Percentiles rank a stretch among this genome's conserved stretches.
phyloP scores from a whole-genome alignment of 2,113 vertebrate species.

The Myotis yumanensis region DNA sequence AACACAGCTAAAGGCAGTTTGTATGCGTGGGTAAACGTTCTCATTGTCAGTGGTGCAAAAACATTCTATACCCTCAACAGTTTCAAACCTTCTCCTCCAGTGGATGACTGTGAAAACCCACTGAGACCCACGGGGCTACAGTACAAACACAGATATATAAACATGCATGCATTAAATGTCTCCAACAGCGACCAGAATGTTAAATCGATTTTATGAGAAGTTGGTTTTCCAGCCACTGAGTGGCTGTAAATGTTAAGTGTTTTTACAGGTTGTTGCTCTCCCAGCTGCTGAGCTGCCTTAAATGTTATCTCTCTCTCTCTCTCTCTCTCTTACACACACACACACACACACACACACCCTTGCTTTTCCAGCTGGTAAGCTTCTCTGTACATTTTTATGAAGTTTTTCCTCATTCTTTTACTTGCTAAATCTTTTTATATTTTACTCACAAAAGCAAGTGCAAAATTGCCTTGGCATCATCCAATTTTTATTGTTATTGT shows the following conservation, averaged over 20 bases:
- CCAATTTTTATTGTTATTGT: slow-evolving; percentile 85
- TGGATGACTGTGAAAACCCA: slow-evolving; percentile 47
- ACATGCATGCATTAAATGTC: slow-evolving; percentile 80
- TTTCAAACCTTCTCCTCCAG: slow-evolving; percentile 44
- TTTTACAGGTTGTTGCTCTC: slow-evolving; percentile 86
- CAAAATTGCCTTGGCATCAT: slow-evolving; percentile 84
- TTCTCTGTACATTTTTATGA: slow-evolving; percentile 82
- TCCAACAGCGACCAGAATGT: slow-evolving; percentile 85
- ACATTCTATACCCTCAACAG: background rate
- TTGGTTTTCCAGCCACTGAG: slow-evolving; percentile 87
- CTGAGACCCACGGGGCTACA: slow-evolving; percentile 47
- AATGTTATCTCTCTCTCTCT: slow-evolving; percentile 73
- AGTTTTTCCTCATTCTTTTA: slow-evolving; percentile 78
- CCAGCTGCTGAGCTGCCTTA: slow-evolving; percentile 85
- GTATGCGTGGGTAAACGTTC: background rate
- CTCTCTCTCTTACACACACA: background rate
- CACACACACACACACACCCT: background rate
- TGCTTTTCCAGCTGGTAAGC: slow-evolving; percentile 85
- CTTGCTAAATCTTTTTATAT: slow-evolving; percentile 87
- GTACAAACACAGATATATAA: slow-evolving; percentile 81
- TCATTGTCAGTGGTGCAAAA: background rate
- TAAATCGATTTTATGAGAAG: slow-evolving; percentile 89
- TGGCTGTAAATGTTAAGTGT: slow-evolving; percentile 88
- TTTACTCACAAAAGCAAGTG: slow-evolving; percentile 87
- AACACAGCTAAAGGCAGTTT: background rate